Evolutionary conservation across 2,888 invertebrate genomes (phyloP).

Genomic region (Drosophila austrosaltans): DNA sequence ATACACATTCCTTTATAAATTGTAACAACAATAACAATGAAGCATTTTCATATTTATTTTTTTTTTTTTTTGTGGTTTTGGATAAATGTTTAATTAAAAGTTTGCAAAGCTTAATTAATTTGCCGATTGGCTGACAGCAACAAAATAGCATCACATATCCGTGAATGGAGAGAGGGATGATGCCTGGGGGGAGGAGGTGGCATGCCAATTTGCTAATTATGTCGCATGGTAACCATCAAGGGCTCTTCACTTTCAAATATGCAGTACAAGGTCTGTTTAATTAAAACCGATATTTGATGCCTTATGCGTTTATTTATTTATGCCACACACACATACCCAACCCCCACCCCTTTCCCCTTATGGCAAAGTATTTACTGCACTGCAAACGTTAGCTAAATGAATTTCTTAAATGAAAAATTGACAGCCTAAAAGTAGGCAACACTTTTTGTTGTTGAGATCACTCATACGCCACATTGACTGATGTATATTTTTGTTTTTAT

Average conservation of each 20-base stretch:
- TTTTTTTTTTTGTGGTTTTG: background rate
- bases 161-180: background rate
- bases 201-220: background rate
- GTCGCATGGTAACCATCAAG: background rate
- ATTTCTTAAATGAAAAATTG: background rate
- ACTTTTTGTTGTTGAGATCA: constrained; percentile 30
- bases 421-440: constrained; percentile 55
- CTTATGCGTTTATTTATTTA: background rate
- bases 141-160: background rate
- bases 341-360: too few species aligned
- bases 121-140: background rate
- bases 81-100: constrained; percentile 9
- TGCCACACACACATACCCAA: background rate
- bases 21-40: background rate
- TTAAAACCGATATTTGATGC: constrained; percentile 6
- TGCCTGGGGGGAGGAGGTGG: background rate
- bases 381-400: too few species aligned
- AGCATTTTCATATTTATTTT: background rate
- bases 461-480: constrained; percentile 46
- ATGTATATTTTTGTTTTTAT: background rate
- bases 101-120: constrained; percentile 7
- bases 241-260: background rate
- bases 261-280: constrained; percentile 6
- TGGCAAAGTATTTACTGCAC: too few species aligned
- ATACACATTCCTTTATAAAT: background rate